Conservation (phyloP, 92 coral and sea anemone species). For the Siderastrea siderea region DNA sequence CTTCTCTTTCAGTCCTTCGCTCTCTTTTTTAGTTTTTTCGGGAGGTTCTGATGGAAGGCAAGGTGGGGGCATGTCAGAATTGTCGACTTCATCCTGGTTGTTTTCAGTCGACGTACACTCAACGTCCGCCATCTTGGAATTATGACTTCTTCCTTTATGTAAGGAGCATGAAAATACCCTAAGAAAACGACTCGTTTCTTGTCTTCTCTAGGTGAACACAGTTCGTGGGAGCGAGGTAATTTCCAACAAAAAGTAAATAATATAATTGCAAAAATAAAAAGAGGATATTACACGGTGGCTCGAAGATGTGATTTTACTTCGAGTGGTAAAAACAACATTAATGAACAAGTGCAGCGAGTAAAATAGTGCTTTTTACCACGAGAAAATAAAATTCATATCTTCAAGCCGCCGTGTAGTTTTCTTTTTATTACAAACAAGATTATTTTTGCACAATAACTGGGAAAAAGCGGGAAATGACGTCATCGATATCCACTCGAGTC, state of each 20-base stretch:
- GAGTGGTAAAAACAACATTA: too few relatives aligned
- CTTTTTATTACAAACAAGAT: too few relatives aligned
- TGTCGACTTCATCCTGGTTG: neutral
- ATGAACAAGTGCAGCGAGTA: too few relatives aligned
- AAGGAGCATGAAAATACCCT: neutral
- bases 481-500: too few relatives aligned
- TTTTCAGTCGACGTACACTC: neutral
- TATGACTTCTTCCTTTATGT: neutral
- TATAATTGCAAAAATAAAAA: too few relatives aligned
- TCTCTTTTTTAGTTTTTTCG: neutral
- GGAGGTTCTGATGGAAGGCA: constrained; percentile 7
- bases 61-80: constrained; percentile 46
- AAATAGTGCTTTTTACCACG: too few relatives aligned
- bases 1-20: neutral
- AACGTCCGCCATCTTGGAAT: constrained; percentile 38
- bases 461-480: too few relatives aligned
- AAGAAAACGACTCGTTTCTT: neutral
- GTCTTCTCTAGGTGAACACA: neutral
- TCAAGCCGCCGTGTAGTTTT: too few relatives aligned
- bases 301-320: too few relatives aligned
- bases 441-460: too few relatives aligned
- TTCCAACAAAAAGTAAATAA: neutral
- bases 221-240: neutral
- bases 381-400: too few relatives aligned
- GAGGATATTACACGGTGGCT: too few relatives aligned